Conservation (phyloP, 2,888 invertebrate genomes). For the Nephrotoma guestfalica region DNA sequence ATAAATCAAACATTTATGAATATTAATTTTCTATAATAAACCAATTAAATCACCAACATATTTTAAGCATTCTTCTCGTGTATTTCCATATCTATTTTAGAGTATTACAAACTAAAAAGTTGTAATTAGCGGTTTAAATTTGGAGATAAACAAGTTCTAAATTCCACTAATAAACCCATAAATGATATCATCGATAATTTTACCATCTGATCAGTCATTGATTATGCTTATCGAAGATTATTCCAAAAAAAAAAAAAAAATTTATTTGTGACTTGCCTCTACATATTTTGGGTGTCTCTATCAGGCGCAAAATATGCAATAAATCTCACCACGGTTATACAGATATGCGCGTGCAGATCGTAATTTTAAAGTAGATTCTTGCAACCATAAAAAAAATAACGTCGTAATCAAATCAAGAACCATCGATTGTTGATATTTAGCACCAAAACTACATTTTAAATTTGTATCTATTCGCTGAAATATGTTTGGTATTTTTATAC, state of each 20-base stretch:
- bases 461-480: not conserved
- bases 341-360: not conserved
- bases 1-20: too few relatives aligned
- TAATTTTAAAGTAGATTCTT: too few relatives aligned
- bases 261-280: not conserved
- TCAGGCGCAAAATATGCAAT: not conserved
- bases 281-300: not conserved
- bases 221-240: not conserved
- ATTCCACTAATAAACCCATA: not conserved
- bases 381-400: too few relatives aligned
- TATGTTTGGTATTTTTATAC: not conserved
- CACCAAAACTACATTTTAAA: not conserved
- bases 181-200: not conserved
- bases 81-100: not conserved
- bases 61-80: not conserved
- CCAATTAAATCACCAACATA: not conserved
- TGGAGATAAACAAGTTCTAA: not conserved
- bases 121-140: not conserved
- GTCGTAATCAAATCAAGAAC: not conserved
- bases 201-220: not conserved
- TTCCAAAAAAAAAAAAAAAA: not conserved
- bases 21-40: not conserved
- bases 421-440: not conserved
- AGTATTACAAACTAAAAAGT: not conserved
- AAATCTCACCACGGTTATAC: not conserved